Evolutionary conservation across 1,140 invertebrate genomes (phyloP), one percentile per base, ranked within the genome.

Genomic region (Danaus melanippus): DNA sequence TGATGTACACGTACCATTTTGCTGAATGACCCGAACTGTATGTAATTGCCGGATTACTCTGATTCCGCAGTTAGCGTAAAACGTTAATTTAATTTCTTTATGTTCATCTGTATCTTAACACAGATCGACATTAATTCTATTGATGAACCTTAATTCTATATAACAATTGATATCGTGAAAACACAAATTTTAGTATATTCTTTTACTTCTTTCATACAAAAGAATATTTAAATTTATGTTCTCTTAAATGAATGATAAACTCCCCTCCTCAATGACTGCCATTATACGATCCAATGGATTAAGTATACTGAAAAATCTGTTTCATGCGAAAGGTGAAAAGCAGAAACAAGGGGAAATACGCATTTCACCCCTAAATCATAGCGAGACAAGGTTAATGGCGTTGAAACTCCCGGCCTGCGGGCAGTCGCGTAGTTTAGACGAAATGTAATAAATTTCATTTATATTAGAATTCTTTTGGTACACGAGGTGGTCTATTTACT

Each of bases 311-410:
- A 68, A 72, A 79, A 77, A 78, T 74, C 71, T 80, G 71, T 67
- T 72, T 56, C 54, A 41, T 60, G 64, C 53, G 52, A 60, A 60
- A 60, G 44, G 48, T 56, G 63, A 63, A 69, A 61, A 47, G 60
- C 61, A 68, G 62, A 67, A 69, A 75, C 69, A 71, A 58, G 67
- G 63, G 69, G 55, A 69, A 72, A 71, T 76, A 69, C 69, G 68
- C 72, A 71, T 74, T 76, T 71, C 57, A 56, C 57, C 56, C 64
- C 63, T 82, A 82, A 82, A 79, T 82, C 74, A 82, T 78, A 61
- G 69, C 65, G 65, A 71, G 73, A 79, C 76, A 79, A 74, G 75
- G 76, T 79, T 77, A 79, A 81, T 81, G 73, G 76, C 72, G 69
- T 72, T 70, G 71, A 72, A 74, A 73, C 69, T 65, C 63, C 65